Conservation (phyloP, 2,113 vertebrate genomes). For the Cacatua alba region DNA sequence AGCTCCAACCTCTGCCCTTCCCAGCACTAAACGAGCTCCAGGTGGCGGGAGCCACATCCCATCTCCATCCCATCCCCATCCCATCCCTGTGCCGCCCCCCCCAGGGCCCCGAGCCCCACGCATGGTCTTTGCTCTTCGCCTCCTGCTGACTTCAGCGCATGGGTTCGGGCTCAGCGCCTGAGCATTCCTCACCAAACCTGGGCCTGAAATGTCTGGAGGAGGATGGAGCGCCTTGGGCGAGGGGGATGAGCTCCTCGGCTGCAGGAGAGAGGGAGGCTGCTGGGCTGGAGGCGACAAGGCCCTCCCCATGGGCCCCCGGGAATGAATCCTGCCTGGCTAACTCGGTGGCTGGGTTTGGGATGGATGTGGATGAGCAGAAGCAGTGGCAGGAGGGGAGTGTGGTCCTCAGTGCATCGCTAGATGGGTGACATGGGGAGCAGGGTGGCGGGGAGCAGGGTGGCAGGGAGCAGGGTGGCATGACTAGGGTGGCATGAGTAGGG, state of each 20-base stretch:
- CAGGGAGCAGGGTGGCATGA: too few species aligned
- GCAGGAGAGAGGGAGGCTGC: constrained; percentile 15
- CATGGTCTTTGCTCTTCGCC: constrained; percentile 17
- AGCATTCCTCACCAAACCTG: constrained; percentile 62
- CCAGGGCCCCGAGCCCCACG: constrained; percentile 8
- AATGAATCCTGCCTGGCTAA: background rate
- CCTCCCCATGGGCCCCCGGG: background rate
- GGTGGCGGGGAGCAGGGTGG: background rate
- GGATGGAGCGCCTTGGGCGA: constrained; percentile 47
- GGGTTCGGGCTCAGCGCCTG: constrained; percentile 50
- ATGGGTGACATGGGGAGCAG: background rate
- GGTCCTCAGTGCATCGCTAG: background rate
- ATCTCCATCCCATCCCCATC: background rate
- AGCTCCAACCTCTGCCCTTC: constrained; percentile 11
- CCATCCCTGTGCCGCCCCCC: background rate
- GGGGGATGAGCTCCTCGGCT: constrained; percentile 52
- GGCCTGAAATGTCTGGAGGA: constrained; percentile 66
- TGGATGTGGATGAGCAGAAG: background rate
- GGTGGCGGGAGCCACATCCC: background rate
- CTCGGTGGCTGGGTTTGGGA: background rate
- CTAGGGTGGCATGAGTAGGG: background rate
- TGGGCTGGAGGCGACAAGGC: background rate
- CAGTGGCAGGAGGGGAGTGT: background rate
- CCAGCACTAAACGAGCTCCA: background rate
- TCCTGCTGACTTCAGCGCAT: constrained; percentile 57